These are phyloP conservation scores for Scomber scombrus DNA, from an alignment of 2,113 vertebrate genomes.

Conservation along the genomic window DNA sequence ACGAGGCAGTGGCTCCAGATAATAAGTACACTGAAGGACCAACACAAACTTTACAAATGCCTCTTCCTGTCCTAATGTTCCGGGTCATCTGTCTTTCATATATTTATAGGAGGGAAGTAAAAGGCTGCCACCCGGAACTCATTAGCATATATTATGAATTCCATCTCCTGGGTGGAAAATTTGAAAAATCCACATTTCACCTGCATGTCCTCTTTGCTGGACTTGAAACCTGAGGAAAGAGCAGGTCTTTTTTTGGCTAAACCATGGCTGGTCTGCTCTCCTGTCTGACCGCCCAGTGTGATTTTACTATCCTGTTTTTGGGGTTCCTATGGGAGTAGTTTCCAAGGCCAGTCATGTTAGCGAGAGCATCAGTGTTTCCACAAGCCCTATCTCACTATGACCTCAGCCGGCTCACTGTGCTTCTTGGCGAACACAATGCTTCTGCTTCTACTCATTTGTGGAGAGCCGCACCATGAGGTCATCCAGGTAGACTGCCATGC, in stretches of 20 bases:
- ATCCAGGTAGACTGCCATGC: slow-evolving; percentile 76
- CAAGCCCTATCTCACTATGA: slow-evolving; percentile 81
- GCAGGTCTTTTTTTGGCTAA: slow-evolving; percentile 54
- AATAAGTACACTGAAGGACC: slow-evolving; percentile 48
- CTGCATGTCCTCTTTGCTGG: slow-evolving; percentile 36
- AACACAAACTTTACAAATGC: slow-evolving; percentile 42
- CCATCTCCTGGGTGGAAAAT: slow-evolving; percentile 33
- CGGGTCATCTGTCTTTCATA: slow-evolving; percentile 39
- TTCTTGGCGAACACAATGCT: slow-evolving; percentile 66
- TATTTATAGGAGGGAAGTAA: slow-evolving; percentile 38
- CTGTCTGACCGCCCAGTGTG: slow-evolving; percentile 69
- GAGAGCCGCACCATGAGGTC: slow-evolving; percentile 74
- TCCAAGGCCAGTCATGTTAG: slow-evolving; percentile 72
- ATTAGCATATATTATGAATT: slow-evolving; percentile 50
- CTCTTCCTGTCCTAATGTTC: slow-evolving; percentile 49
- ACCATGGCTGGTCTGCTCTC: slow-evolving; percentile 41
- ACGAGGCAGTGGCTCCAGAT: slow-evolving; percentile 57
- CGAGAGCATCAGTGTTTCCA: slow-evolving; percentile 84
- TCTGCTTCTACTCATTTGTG: slow-evolving; percentile 78
- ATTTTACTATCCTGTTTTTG: slow-evolving; percentile 78
- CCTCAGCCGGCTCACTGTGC: slow-evolving; percentile 76
- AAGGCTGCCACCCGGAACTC: slow-evolving; percentile 15
- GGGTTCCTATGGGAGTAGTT: slow-evolving; percentile 71
- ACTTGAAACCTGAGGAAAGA: slow-evolving; percentile 39
- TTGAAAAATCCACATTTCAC: slow-evolving; percentile 36